Base-by-base conservation (phyloP, 2,888 invertebrate species). In the Rhagonycha lutea region DNA sequence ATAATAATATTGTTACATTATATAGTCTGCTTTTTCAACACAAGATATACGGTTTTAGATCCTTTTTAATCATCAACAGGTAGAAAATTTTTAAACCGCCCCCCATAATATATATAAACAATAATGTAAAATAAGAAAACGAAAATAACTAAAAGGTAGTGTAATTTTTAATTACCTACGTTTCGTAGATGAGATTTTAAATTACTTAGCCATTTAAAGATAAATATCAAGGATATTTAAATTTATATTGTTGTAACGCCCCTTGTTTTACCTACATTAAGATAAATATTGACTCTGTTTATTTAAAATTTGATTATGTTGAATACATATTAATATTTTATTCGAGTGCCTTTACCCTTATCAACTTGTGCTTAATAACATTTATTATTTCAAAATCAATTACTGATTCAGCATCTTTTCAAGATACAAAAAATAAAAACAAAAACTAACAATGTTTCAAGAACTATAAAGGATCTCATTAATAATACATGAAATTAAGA, bases 391-490 rank as follows among this genome's bases (percentile, higher is more conserved):
- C 76, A 78, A 74, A 77, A 73, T 73, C 80, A 77, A 76, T 79
- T 78, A 77, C 78, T 79, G 80, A 79, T 79, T 80, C 80, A 80
- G 80, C 80, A 79, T 67, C 72, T 76, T 69, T 75, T 18, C n/a
- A 14, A 70, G 26, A 23, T 68, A 67, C 10, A 61, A 26, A 62
- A 62, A 63, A 72, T 14, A 67, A 18, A 14, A 61, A 69, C 69
- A 69, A 69, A 69, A 69, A 47, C 24, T 32, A 69, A 69, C 61
- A 68, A 69, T 60, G 63, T 65, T 14, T 65, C 63, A 65, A 65
- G 63, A 65, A 65, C 63, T 65, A 63, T 63, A 65, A 65, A 65
- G 11, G 62, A 68, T 18, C 23, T 61, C 75, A 77, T 79, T 77
- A 79, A 79, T 77, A 79, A 79, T 74, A 76, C 77, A 79, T 79